Base-by-base conservation (phyloP, 2,888 invertebrate genomes). In the Nasonia oneida region DNA sequence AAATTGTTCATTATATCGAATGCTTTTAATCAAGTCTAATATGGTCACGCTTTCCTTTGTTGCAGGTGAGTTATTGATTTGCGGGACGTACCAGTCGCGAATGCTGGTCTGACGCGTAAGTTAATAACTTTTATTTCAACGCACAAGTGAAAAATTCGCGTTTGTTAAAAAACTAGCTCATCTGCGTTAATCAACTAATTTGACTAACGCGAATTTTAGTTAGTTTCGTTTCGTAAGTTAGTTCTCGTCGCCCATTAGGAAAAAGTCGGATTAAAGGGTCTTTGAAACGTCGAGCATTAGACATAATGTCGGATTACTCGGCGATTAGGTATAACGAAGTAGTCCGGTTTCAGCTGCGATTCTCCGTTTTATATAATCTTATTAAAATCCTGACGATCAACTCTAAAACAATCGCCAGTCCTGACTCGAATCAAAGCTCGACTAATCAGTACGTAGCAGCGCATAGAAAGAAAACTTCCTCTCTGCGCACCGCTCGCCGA, bases 351-450 rank as follows among this genome's bases (percentile, higher is more conserved):
- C 71, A 42, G 18, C 71, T 3, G 18, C 6, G 33, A 67, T 12
- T 23, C 3, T 1, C 0, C 1, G 29, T 29, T 23, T 64, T 64
- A 57, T n/a, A 57, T n/a, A 57, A 57, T 57, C 57, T n/a, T n/a
- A 57, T n/a, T n/a, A 57, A 57, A 57, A n/a, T 57, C 57, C 6
- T 6, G n/a, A 29, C 29, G 29, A 8, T 53, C 12, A 18, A 61
- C 6, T 61, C 5, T 61, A 8, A 61, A 61, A 61, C 53, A 18
- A 47, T 47, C 15, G 18, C 18, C 18, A 77, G 39, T 12, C 33
- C 37, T 37, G 76, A 61, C 79, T 67, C 50, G 47, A 79, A 79
- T 47, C 42, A 79, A 67, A 47, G 64, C 23, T 23, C 39, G 3
- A 15, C 14, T 61, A 61, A 61, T 61, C 57, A 61, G 23, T 61